Percentiles rank a stretch among this genome's conserved stretches.
Evolutionary conservation across 2,113 vertebrate genomes (phyloP).

Genomic region (Sylvia atricapilla): DNA sequence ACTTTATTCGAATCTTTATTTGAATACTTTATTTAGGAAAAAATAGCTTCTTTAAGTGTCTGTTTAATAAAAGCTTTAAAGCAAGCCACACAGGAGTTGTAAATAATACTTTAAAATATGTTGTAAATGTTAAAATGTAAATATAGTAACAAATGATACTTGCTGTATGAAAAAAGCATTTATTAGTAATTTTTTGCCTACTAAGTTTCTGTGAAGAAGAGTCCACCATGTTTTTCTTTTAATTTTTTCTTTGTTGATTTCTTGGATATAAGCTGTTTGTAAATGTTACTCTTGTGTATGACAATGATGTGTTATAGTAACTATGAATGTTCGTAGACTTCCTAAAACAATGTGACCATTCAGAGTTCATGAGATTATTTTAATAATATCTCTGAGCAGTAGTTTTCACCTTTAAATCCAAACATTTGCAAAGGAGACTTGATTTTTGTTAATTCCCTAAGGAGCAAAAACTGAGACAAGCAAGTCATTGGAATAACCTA

Average conservation of each 20-base stretch:
- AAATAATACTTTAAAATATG: background rate
- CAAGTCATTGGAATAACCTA: background rate
- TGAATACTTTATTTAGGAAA: background rate
- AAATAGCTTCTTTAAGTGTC: background rate
- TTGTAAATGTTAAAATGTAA: background rate
- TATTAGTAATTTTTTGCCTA: background rate
- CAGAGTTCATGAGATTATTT: background rate
- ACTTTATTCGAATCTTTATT: background rate
- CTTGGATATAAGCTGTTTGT: background rate
- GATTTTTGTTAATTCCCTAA: background rate
- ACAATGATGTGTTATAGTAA: background rate
- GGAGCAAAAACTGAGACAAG: background rate
- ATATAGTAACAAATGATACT: background rate
- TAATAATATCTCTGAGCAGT: background rate
- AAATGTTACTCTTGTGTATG: background rate
- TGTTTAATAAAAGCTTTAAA: background rate
- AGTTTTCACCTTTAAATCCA: background rate
- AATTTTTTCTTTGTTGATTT: background rate
- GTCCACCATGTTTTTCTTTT: background rate
- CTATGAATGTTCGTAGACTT: background rate
- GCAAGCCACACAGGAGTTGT: background rate
- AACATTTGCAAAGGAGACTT: background rate
- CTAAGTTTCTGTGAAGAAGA: background rate
- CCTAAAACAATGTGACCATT: background rate
- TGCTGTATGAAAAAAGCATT: background rate